Base-by-base conservation (phyloP, 2,797 vertebrate species). In the Tangara arthus region DNA sequence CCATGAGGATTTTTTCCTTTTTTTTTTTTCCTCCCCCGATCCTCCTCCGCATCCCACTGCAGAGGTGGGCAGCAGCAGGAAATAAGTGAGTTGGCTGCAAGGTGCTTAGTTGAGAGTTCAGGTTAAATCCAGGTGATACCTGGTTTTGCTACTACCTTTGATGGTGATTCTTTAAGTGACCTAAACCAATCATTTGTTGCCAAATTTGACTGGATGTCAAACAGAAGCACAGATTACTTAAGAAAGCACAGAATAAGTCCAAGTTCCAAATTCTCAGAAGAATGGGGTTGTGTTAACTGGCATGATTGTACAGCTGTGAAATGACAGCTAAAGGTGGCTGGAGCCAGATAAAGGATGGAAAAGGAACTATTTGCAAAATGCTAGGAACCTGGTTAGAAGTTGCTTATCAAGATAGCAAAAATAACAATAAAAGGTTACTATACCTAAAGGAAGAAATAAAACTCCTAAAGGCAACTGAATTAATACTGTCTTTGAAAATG, bases 1-100 rank as follows among this genome's bases (percentile, higher is more conserved):
- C 32, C 47, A 42, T 0, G 0, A 42, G 34, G 6, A 0, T 1
- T 39, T 66, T 34, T 59, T 6, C 1, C 3, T 4, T 17, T 13
- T 17, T 27, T 30, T 23, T 23, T 39, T 52, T 50, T 8, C 37
- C 14, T 1, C 0, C 2, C 9, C 24, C 1, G 5, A 49, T 49
- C 23, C 27, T 41, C 12, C 42, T 42, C 49, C 10, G 27, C 27
- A 69, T 15, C 13, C 32, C 27, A 37, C 13, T 42, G 49, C 19
- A 69, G 35, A 22, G 12, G 7, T 23, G 22, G 30, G 9, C 23
- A 5, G 4, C 26, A 73, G 22, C n/a, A 53, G 8, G 44, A 52
- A 60, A 27, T 27, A 21, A 56, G 23, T 4, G 65, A 70, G 21
- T 46, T 70, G 50, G 28, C 24, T 30, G 21, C 37, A 56, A 14